Evolutionary conservation across 2,113 vertebrate species (phyloP).

Genomic region (Hydrochoerus hydrochaeris): DNA sequence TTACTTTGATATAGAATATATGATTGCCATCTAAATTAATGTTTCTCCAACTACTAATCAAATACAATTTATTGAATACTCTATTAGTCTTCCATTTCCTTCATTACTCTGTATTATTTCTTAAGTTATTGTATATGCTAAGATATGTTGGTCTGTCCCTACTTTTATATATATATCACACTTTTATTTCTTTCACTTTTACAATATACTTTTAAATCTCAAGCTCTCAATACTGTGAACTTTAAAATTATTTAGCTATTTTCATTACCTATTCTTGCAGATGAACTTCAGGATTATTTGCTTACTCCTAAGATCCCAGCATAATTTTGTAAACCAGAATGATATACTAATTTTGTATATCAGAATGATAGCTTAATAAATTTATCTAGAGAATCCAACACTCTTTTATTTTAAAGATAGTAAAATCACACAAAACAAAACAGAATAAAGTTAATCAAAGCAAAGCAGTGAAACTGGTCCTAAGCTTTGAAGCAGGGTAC

Average conservation of each 20-base stretch:
- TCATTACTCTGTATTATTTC: background rate
- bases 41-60: background rate
- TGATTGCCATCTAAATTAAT: background rate
- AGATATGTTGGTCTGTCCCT: background rate
- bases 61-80: background rate
- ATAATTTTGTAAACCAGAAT: background rate
- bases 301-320: background rate
- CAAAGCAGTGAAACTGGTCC: too few relatives aligned
- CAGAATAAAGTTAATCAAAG: too few relatives aligned
- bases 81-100: background rate
- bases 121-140: background rate
- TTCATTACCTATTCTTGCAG: background rate
- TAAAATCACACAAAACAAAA: too few relatives aligned
- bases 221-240: background rate
- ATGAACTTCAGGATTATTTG: slow-evolving; percentile 18
- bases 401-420: background rate
- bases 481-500: too few relatives aligned
- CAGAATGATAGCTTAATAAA: background rate
- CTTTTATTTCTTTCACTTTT: slow-evolving; percentile 21
- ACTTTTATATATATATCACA: background rate
- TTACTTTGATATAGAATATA: background rate
- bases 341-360: background rate
- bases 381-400: background rate
- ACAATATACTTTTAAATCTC: background rate
- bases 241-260: background rate